Percentiles rank a stretch among this genome's conserved stretches.
phyloP scores from a whole-genome alignment of 2,113 vertebrate genomes.

The Sylvia atricapilla region DNA sequence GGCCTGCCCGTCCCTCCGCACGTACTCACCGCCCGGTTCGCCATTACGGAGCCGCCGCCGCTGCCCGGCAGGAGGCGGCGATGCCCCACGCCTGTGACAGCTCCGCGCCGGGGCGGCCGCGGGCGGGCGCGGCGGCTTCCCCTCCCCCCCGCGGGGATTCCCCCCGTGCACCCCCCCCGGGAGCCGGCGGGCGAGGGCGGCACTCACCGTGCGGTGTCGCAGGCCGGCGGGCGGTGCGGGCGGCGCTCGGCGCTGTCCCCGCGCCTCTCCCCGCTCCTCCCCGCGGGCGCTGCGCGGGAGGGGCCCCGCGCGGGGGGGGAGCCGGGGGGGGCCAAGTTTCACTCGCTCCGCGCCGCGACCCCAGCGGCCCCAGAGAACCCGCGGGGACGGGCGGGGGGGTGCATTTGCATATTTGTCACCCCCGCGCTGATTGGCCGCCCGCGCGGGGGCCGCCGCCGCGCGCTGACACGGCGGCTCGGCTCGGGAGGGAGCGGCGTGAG shows the following conservation, averaged over 20 bases:
- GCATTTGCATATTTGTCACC: not conserved
- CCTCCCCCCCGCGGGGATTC: no score
- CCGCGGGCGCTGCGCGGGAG: not conserved
- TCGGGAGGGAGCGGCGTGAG: not conserved
- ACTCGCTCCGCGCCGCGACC: not conserved
- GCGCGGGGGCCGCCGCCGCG: not conserved
- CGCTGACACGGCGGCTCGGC: not conserved
- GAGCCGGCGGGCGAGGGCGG: no score
- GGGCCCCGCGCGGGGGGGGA: no score
- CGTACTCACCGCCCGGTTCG: not conserved
- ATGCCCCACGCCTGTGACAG: not conserved
- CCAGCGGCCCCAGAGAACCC: not conserved
- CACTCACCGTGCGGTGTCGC: not conserved
- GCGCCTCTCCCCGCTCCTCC: not conserved
- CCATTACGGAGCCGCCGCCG: not conserved
- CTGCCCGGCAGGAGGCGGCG: not conserved
- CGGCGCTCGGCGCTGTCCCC: not conserved
- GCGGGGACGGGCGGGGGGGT: not conserved
- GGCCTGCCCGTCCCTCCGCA: not conserved
- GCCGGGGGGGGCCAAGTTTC: no score
- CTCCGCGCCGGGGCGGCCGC: not conserved
- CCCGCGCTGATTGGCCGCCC: not conserved
- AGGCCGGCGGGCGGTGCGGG: no score
- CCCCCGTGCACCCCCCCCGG: no score
- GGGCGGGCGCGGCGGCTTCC: not conserved